phyloP scores from a whole-genome alignment of 2,888 invertebrate genomes.

The Himalopsyche tibetana region DNA sequence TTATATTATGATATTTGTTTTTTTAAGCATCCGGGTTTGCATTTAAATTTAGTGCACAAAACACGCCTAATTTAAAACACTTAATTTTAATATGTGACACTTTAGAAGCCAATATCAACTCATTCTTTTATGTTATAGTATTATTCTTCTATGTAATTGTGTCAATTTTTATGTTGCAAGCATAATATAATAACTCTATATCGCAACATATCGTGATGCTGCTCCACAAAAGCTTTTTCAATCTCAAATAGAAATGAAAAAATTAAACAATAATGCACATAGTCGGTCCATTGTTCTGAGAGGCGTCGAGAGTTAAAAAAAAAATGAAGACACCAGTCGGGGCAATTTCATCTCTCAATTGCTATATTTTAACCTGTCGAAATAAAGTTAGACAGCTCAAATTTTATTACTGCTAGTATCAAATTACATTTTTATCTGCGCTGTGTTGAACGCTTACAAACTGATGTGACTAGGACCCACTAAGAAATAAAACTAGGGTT shows the following conservation, averaged over 20 bases:
- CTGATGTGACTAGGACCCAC: neutral
- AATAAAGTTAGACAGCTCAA: conserved; percentile 15
- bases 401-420: conserved; percentile 9
- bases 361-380: conserved; percentile 34
- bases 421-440: neutral
- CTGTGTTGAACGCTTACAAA: neutral
- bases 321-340: conserved; percentile 2
- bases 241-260: neutral
- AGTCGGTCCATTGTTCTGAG: neutral
- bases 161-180: too few relatives aligned
- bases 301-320: neutral
- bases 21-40: too few relatives aligned
- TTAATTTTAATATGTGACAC: too few relatives aligned
- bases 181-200: neutral
- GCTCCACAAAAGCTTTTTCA: conserved; percentile 18
- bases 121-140: too few relatives aligned
- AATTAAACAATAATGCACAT: neutral
- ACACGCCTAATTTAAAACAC: too few relatives aligned
- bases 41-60: too few relatives aligned
- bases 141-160: too few relatives aligned
- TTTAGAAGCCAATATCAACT: too few relatives aligned
- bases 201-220: neutral
- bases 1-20: too few relatives aligned
- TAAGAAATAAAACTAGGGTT: too few relatives aligned
- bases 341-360: conserved; percentile 8